These are phyloP conservation scores for Abrostola tripartita DNA, from an alignment of 2,888 invertebrate genomes.

Conservation along the genomic window DNA sequence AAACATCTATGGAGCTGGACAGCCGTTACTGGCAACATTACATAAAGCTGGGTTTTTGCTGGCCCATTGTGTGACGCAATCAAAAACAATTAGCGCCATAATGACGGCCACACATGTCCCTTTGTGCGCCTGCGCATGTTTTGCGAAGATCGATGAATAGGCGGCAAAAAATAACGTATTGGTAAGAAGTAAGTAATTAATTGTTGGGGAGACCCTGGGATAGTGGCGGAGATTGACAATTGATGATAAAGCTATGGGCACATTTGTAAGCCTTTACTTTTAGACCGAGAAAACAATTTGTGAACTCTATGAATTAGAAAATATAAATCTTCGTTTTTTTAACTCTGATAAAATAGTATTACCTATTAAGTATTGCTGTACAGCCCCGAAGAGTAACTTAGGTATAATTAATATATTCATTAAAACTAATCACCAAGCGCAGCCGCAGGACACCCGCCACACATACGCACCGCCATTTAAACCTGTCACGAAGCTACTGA, in stretches of 20 bases:
- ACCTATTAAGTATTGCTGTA: too few relatives aligned
- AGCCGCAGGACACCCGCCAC: too few relatives aligned
- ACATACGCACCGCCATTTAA: too few relatives aligned
- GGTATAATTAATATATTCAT: too few relatives aligned
- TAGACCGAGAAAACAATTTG: background rate
- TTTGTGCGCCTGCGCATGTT: slow-evolving; percentile 41
- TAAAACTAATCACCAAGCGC: too few relatives aligned
- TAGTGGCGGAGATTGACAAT: background rate
- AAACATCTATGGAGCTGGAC: slow-evolving; percentile 13
- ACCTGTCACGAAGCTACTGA: too few relatives aligned
- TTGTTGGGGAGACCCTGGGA: slow-evolving; percentile 24
- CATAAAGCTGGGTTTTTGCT: slow-evolving; percentile 42
- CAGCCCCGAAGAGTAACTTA: too few relatives aligned
- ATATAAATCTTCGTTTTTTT: too few relatives aligned
- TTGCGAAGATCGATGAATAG: slow-evolving; percentile 45
- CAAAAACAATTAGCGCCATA: slow-evolving; percentile 34
- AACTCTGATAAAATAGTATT: too few relatives aligned
- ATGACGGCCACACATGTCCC: slow-evolving; percentile 47
- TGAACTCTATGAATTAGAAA: too few relatives aligned
- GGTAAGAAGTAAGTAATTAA: slow-evolving; percentile 15
- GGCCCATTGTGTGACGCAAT: slow-evolving; percentile 41
- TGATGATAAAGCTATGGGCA: slow-evolving; percentile 3
- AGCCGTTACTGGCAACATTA: slow-evolving; percentile 20
- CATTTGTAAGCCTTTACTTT: slow-evolving; percentile 10
- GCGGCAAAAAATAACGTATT: slow-evolving; percentile 31